Conservation (phyloP, 2,888 invertebrate species). For the Sinodicranocentrus sp. region DNA sequence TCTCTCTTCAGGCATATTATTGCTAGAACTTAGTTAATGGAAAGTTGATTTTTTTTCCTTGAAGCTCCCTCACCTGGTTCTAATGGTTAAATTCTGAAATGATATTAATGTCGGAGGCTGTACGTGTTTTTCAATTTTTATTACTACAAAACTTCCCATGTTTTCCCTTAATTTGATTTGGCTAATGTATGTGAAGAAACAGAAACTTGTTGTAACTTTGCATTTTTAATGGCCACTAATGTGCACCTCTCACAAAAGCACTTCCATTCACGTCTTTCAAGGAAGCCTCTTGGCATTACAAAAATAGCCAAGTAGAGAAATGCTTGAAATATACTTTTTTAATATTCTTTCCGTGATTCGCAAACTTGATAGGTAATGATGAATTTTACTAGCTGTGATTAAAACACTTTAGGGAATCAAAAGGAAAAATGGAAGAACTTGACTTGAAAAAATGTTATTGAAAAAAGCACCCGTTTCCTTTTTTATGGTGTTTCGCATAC, state of each 20-base stretch:
- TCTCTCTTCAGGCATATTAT: too few species aligned
- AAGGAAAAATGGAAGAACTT: too few species aligned
- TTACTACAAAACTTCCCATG: conserved; percentile 58
- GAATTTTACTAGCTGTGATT: neutral
- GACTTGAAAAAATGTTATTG: too few species aligned
- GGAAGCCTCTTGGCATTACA: too few species aligned
- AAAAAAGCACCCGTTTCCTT: too few species aligned
- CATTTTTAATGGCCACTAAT: conserved; percentile 21
- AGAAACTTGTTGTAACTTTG: conserved; percentile 3
- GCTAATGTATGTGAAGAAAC: neutral
- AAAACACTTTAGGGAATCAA: neutral
- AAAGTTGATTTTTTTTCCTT: too few species aligned
- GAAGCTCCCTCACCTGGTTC: too few species aligned
- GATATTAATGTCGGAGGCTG: neutral
- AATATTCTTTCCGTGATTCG: neutral
- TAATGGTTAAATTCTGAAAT: conserved; percentile 5
- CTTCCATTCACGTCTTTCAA: neutral
- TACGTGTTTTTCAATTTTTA: conserved; percentile 51
- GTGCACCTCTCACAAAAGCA: conserved; percentile 5
- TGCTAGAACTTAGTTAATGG: too few species aligned
- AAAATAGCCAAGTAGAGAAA: too few species aligned
- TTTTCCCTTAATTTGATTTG: conserved; percentile 38
- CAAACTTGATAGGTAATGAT: neutral
- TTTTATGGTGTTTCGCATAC: too few species aligned
- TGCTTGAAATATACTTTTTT: too few species aligned